Evolutionary conservation across 1,140 invertebrate species (phyloP).

Genomic region (Gerris buenoi): DNA sequence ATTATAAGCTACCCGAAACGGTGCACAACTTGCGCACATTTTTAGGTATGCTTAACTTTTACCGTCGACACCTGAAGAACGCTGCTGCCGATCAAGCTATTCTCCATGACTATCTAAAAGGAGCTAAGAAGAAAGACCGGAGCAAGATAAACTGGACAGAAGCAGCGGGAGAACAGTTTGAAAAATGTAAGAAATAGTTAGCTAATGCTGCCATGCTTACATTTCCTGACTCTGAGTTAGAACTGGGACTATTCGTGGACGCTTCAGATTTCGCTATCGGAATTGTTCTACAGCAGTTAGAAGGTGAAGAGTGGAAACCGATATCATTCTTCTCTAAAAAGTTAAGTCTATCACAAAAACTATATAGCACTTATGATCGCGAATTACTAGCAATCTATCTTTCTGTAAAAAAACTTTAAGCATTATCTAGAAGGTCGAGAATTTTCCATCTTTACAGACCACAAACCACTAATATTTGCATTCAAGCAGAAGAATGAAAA

Average conservation of each 20-base stretch:
- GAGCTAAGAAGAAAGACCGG: conserved; percentile 18
- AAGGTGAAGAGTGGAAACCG: background rate
- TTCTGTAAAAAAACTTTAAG: background rate
- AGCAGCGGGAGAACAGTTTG: conserved; percentile 8
- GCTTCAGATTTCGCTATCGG: background rate
- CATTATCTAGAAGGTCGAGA: conserved; percentile 22
- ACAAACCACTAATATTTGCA: conserved; percentile 26
- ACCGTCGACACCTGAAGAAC: conserved; percentile 5
- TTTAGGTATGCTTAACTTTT: conserved; percentile 15
- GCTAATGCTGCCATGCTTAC: conserved; percentile 11
- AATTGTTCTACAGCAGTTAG: conserved; percentile 7
- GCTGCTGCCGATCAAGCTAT: conserved; percentile 12
- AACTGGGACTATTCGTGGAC: conserved; percentile 4
- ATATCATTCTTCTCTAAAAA: conserved; percentile 10
- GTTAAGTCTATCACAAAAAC: background rate
- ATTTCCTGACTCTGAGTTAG: conserved; percentile 3
- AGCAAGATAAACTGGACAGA: conserved; percentile 13
- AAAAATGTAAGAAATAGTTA: conserved; percentile 14
- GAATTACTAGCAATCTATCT: background rate
- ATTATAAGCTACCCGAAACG: background rate
- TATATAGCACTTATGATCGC: background rate
- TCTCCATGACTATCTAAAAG: conserved; percentile 14
- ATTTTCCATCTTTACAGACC: conserved; percentile 29
- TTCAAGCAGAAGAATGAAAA: conserved; percentile 24
- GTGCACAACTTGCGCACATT: conserved; percentile 2